These are phyloP conservation scores for Dynastes grantii DNA, from an alignment of 2,888 invertebrate genomes.

Conservation along the genomic window DNA sequence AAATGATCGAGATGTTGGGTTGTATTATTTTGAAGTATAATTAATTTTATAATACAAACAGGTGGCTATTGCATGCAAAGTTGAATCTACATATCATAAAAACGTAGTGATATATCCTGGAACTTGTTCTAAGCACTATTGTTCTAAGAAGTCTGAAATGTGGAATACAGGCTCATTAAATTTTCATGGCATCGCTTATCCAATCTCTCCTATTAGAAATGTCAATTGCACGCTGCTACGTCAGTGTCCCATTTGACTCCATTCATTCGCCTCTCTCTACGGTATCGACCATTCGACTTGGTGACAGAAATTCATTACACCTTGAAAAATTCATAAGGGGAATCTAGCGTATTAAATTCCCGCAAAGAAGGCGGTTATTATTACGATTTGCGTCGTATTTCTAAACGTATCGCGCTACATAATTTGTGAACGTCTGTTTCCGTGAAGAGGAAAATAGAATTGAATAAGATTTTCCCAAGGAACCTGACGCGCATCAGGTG, in stretches of 20 bases:
- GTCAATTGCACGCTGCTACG: constrained; percentile 9
- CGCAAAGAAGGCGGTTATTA: neutral
- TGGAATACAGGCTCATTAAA: constrained; percentile 12
- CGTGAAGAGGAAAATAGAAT: too few species aligned
- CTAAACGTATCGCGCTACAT: too few species aligned
- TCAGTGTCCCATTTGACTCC: constrained; percentile 23
- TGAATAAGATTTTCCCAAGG: too few species aligned
- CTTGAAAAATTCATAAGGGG: constrained; percentile 10
- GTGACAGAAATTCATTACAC: constrained; percentile 18
- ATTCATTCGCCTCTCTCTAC: constrained; percentile 24
- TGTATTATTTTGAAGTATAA: too few species aligned
- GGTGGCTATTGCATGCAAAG: too few species aligned
- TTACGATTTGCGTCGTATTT: constrained; percentile 1
- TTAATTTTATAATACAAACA: too few species aligned
- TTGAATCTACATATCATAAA: too few species aligned
- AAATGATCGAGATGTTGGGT: too few species aligned
- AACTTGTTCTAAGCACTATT: neutral
- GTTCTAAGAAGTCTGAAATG: neutral
- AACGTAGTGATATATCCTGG: too few species aligned
- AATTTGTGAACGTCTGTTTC: too few species aligned
- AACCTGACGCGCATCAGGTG: too few species aligned
- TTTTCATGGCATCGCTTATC: constrained; percentile 18
- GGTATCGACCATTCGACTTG: constrained; percentile 10
- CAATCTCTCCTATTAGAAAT: constrained; percentile 12
- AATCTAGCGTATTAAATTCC: constrained; percentile 2